Evolutionary conservation across 2,888 invertebrate genomes (phyloP).

Genomic region (Machimus atricapillus): DNA sequence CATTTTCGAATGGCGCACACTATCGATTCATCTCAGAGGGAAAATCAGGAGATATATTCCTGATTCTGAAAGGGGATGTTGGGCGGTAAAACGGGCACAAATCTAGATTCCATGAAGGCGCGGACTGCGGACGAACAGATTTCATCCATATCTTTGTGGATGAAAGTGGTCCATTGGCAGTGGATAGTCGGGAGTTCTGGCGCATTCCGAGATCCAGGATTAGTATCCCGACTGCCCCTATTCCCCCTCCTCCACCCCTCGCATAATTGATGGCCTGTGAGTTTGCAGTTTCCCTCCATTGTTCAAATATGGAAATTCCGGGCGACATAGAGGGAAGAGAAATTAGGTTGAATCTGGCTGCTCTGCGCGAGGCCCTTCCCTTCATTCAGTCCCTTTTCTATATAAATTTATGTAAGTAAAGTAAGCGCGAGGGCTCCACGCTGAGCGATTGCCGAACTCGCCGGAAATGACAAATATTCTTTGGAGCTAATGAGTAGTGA

Average conservation of each 20-base stretch:
- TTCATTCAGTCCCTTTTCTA: not conserved
- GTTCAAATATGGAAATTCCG: constrained; percentile 36
- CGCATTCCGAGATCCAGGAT: not conserved
- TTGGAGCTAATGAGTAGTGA: constrained; percentile 31
- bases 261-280: constrained; percentile 28
- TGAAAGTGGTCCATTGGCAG: not conserved
- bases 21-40: not conserved
- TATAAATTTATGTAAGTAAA: not conserved
- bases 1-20: not conserved
- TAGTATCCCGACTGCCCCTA: not conserved
- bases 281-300: constrained; percentile 18
- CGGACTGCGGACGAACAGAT: constrained; percentile 13
- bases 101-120: not conserved
- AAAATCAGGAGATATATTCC: not conserved
- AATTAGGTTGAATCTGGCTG: constrained; percentile 28
- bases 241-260: not conserved
- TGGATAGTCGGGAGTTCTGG: not conserved
- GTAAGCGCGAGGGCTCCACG: not conserved
- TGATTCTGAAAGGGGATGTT: not conserved
- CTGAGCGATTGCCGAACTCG: constrained; percentile 15
- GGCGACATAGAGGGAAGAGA: not conserved
- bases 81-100: not conserved
- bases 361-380: not conserved
- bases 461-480: constrained; percentile 32
- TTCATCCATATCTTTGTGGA: not conserved